Conservation (phyloP, 2,113 vertebrate genomes). For the Boulengeromyrus knoepffleri region DNA sequence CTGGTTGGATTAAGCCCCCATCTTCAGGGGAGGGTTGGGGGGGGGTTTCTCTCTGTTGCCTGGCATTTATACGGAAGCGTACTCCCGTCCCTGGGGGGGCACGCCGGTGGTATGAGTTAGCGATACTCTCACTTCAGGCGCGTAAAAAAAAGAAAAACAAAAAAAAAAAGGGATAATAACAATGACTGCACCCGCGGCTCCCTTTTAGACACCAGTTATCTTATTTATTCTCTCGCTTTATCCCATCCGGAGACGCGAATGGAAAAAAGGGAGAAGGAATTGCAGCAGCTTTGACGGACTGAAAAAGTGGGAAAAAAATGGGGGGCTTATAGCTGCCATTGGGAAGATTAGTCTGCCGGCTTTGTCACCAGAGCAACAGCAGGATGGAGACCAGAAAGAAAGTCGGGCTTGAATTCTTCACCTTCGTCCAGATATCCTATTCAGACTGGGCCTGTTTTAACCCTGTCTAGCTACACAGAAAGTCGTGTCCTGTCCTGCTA, state of each 20-base stretch:
- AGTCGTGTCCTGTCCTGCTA: neutral
- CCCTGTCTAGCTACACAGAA: neutral
- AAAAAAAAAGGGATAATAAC: neutral
- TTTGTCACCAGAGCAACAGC: constrained; percentile 8
- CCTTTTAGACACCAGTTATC: neutral
- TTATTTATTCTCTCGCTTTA: neutral
- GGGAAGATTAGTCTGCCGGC: constrained; percentile 8
- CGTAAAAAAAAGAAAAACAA: too few species aligned
- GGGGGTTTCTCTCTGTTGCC: constrained; percentile 6
- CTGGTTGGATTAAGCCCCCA: neutral
- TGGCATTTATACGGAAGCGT: constrained; percentile 14
- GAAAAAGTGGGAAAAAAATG: neutral
- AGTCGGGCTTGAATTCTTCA: neutral
- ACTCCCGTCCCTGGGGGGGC: neutral
- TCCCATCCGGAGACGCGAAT: neutral
- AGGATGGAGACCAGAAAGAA: neutral
- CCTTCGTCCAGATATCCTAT: neutral
- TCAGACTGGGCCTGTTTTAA: neutral
- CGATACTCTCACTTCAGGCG: neutral
- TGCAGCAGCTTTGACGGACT: neutral
- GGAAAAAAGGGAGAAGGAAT: neutral
- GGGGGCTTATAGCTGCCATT: neutral
- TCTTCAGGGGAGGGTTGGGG: constrained; percentile 1
- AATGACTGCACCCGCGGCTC: neutral
- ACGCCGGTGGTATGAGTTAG: neutral